Conservation (phyloP, 2,113 vertebrate genomes). For the Camelus bactrianus region DNA sequence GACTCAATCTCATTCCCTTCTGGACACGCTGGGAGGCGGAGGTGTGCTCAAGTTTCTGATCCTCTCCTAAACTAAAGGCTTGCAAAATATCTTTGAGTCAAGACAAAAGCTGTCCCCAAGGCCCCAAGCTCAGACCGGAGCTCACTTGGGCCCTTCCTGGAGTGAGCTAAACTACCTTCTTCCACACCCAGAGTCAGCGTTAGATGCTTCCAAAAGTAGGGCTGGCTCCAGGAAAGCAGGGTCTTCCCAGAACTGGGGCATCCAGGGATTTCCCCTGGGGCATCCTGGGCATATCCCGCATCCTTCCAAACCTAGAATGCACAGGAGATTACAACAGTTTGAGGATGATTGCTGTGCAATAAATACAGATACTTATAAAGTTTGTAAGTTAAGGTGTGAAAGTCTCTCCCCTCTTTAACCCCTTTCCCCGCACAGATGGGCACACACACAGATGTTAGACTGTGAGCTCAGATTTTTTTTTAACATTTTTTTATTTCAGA, state of each 20-base stretch:
- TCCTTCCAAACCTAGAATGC: not conserved
- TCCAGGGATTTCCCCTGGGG: not conserved
- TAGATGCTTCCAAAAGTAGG: not conserved
- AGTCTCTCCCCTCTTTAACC: too few species aligned
- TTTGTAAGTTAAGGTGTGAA: not conserved
- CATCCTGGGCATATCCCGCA: not conserved
- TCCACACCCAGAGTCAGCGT: not conserved
- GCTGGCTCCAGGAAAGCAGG: rapidly evolving
- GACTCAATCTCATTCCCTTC: not conserved
- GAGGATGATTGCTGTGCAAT: not conserved
- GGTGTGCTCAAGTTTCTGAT: not conserved
- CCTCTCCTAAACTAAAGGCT: not conserved
- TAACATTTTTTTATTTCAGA: too few species aligned
- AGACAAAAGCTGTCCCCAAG: not conserved
- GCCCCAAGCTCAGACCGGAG: not conserved
- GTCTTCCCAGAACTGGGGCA: not conserved
- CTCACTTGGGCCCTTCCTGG: not conserved
- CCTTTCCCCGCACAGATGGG: not conserved
- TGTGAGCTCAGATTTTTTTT: not conserved
- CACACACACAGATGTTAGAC: not conserved
- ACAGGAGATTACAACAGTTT: not conserved
- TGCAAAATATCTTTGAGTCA: not conserved
- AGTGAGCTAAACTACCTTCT: not conserved
- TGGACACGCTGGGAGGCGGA: not conserved
- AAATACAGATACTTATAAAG: not conserved